These are phyloP conservation scores for Cavia aperea DNA, from an alignment of 2,113 vertebrate genomes.

Conservation along the genomic window DNA sequence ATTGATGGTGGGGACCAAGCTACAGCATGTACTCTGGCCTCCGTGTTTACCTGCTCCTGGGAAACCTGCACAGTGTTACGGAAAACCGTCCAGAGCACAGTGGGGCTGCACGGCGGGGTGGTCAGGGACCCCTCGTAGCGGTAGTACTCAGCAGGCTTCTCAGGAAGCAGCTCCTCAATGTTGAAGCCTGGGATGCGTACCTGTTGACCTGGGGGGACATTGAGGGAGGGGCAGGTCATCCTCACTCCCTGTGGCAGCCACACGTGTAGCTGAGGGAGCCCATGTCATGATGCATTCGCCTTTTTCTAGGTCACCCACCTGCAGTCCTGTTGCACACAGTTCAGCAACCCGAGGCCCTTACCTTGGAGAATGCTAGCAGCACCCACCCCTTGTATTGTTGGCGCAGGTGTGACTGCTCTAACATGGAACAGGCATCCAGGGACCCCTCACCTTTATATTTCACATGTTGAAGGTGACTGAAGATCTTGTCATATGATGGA, in stretches of 20 bases:
- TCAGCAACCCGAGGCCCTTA: not conserved
- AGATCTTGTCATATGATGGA: constrained; percentile 86
- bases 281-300: not conserved
- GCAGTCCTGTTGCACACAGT: not conserved
- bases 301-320: not conserved
- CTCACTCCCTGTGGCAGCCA: not conserved
- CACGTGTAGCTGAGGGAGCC: not conserved
- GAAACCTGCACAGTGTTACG: constrained; percentile 85
- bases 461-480: constrained; percentile 82
- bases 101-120: constrained; percentile 93
- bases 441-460: constrained; percentile 85
- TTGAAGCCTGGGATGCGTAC: constrained; percentile 84
- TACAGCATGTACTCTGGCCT: not conserved
- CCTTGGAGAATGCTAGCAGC: not conserved
- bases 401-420: not conserved
- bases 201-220: constrained; percentile 78
- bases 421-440: not conserved
- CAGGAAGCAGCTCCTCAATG: constrained; percentile 83
- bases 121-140: constrained; percentile 95
- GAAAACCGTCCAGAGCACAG: constrained; percentile 93
- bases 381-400: not conserved
- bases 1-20: not conserved
- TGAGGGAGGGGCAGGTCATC: not conserved
- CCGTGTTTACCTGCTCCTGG: constrained; percentile 81
- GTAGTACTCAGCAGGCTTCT: constrained; percentile 85